Conservation (phyloP, 2,113 vertebrate genomes). For the Zingel zingel region DNA sequence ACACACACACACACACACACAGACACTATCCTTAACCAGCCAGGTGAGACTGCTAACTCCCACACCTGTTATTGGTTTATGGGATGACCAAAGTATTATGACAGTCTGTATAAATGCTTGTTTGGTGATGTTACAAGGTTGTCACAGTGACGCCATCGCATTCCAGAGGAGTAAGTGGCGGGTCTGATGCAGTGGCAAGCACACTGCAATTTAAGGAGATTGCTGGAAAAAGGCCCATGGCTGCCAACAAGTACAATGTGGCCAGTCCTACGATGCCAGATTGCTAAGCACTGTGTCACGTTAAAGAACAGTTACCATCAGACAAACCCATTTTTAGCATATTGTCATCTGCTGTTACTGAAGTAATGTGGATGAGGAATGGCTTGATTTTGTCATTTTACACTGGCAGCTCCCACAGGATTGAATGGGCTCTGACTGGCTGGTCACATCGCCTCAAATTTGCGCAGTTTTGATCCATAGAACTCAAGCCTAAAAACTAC, state of each 20-base stretch:
- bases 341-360: constrained; percentile 12
- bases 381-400: constrained; percentile 21
- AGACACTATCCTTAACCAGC: background rate
- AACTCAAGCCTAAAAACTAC: constrained; percentile 6
- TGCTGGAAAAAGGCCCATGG: constrained; percentile 17
- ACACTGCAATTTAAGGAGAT: constrained; percentile 24
- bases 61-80: background rate
- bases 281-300: constrained; percentile 20
- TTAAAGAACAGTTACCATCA: constrained; percentile 27
- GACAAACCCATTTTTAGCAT: constrained; percentile 15
- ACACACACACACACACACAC: background rate
- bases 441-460: constrained; percentile 2
- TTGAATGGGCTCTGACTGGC: constrained; percentile 1
- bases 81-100: no score
- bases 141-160: constrained; percentile 4
- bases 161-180: constrained; percentile 22
- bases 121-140: background rate
- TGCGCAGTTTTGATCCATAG: constrained; percentile 10
- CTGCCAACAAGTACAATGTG: constrained; percentile 37
- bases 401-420: background rate
- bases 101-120: background rate
- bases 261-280: background rate
- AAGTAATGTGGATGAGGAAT: constrained; percentile 23
- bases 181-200: constrained; percentile 28
- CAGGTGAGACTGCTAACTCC: background rate